Evolutionary conservation across 2,113 vertebrate species (phyloP).

Genomic region (Callipepla squamata): DNA sequence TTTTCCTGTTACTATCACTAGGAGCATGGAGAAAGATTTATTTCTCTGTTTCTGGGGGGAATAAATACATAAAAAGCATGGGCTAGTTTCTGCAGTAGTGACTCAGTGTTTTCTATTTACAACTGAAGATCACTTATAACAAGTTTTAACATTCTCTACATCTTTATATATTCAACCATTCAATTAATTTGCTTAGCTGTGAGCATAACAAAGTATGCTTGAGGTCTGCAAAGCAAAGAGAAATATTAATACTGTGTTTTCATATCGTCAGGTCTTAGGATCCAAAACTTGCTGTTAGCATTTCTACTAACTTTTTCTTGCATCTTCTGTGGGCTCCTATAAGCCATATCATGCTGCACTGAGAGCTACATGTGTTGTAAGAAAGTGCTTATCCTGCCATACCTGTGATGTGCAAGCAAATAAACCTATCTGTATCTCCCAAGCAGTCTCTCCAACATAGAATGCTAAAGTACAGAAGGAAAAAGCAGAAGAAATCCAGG

Average conservation of each 20-base stretch:
- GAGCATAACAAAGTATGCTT: neutral
- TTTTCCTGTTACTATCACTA: neutral
- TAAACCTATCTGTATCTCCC: neutral
- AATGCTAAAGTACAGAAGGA: neutral
- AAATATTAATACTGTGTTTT: neutral
- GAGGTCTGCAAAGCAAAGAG: neutral
- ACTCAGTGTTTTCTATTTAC: neutral
- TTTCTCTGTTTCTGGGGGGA: fast-evolving
- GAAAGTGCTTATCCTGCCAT: neutral
- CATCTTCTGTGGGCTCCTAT: neutral
- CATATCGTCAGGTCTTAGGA: neutral
- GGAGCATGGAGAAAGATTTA: neutral
- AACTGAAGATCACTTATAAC: neutral
- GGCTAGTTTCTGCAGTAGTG: neutral
- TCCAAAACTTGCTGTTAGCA: fast-evolving
- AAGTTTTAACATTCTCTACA: neutral
- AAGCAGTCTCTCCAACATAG: neutral
- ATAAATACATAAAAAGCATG: too few relatives aligned
- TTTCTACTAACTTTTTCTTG: neutral
- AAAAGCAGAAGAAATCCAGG: neutral
- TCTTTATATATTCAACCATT: neutral
- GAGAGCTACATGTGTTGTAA: neutral
- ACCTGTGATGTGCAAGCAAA: neutral
- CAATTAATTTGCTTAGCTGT: neutral
- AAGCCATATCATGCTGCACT: neutral